These are phyloP conservation scores for Crocidura indochinensis DNA, from an alignment of 2,797 vertebrate genomes.

Conservation along the genomic window DNA sequence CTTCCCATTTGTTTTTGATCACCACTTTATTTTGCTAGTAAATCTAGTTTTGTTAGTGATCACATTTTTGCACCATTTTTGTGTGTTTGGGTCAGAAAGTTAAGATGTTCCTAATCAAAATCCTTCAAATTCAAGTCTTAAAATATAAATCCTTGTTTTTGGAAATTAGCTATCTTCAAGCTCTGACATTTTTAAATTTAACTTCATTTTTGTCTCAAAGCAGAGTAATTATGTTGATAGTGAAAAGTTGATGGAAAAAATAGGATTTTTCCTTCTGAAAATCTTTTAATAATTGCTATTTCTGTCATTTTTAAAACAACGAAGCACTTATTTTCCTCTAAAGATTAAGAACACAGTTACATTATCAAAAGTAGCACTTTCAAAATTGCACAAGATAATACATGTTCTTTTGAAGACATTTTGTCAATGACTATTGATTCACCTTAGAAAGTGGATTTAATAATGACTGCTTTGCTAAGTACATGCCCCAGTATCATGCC, in stretches of 20 bases:
- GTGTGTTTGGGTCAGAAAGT: background rate
- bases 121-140: slow-evolving; percentile 32
- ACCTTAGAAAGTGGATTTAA: slow-evolving; percentile 66
- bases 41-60: background rate
- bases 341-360: slow-evolving; percentile 62
- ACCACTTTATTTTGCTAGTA: slow-evolving; percentile 1
- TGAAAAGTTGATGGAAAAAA: slow-evolving; percentile 69
- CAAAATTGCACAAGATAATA: slow-evolving; percentile 77
- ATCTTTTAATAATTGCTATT: slow-evolving; percentile 75
- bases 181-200: slow-evolving; percentile 32
- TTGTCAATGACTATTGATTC: slow-evolving; percentile 82
- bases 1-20: slow-evolving; percentile 9
- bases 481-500: slow-evolving; percentile 42
- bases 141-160: background rate
- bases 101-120: slow-evolving; percentile 2
- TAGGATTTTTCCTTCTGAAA: slow-evolving; percentile 64
- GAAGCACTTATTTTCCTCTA: slow-evolving; percentile 66
- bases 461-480: slow-evolving; percentile 81
- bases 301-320: slow-evolving; percentile 58
- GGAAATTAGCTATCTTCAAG: background rate
- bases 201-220: slow-evolving; percentile 62
- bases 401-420: slow-evolving; percentile 75
- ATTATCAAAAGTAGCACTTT: slow-evolving; percentile 74
- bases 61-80: background rate
- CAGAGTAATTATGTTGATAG: slow-evolving; percentile 75